Evolutionary conservation across 2,797 vertebrate species (phyloP).

Genomic region (Champsocephalus gunnari): DNA sequence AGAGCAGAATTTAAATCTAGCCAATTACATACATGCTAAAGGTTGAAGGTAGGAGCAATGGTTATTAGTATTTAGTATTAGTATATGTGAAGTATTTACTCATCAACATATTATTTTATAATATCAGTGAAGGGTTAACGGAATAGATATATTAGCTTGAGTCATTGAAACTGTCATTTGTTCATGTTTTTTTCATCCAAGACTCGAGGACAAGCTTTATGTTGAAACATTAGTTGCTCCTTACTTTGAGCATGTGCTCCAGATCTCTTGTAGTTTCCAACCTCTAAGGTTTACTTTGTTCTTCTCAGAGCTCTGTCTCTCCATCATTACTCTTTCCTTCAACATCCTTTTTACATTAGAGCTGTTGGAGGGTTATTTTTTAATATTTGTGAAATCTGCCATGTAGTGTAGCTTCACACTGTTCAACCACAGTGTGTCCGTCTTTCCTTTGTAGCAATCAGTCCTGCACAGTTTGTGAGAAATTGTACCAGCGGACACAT

Average conservation of each 20-base stretch:
- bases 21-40: conserved; percentile 5
- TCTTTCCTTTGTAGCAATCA: conserved; percentile 38
- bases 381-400: conserved; percentile 43
- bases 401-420: conserved; percentile 42
- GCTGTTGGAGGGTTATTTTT: conserved; percentile 37
- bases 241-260: neutral
- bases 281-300: conserved; percentile 14
- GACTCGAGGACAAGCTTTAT: neutral
- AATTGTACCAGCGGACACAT: conserved; percentile 21
- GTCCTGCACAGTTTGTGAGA: conserved; percentile 40
- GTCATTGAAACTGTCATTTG: neutral
- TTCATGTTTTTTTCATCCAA: neutral
- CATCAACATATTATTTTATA: neutral
- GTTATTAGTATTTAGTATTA: neutral
- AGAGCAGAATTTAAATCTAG: conserved; percentile 33
- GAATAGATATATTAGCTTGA: neutral
- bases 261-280: neutral
- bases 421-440: conserved; percentile 33
- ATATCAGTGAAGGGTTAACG: neutral
- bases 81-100: neutral
- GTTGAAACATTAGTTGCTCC: neutral
- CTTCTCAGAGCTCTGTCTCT: conserved; percentile 12
- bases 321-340: conserved; percentile 25
- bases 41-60: neutral
- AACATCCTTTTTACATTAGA: conserved; percentile 38